A percentile compares a stretch with the other conserved stretches of the same genome.
Evolutionary conservation across 2,113 vertebrate genomes (phyloP).

Genomic region (Otis tarda): DNA sequence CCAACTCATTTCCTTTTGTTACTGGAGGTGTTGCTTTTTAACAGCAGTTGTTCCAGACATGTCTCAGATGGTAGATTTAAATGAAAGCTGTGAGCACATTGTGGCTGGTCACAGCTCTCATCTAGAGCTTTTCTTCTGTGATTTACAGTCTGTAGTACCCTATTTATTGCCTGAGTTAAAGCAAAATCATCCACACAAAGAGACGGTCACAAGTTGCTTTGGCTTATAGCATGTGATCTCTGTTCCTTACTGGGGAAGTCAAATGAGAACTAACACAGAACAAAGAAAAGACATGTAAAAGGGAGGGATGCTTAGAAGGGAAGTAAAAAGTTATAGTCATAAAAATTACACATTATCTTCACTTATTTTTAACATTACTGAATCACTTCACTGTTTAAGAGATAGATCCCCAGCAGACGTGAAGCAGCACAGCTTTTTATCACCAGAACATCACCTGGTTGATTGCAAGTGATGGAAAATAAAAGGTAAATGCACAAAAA

Average conservation of each 20-base stretch:
- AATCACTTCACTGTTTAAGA: neutral
- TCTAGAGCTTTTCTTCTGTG: neutral
- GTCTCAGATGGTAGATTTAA: neutral
- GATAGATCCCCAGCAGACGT: neutral
- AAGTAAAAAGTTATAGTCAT: neutral
- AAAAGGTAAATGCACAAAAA: neutral
- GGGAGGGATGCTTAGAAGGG: neutral
- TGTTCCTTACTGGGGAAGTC: neutral
- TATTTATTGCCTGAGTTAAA: neutral
- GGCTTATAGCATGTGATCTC: neutral
- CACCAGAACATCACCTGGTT: neutral
- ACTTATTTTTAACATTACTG: neutral
- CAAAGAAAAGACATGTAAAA: neutral
- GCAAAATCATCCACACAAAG: neutral
- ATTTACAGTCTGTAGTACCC: neutral
- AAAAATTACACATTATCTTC: neutral
- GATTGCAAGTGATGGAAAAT: neutral
- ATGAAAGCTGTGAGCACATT: neutral
- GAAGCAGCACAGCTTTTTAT: neutral
- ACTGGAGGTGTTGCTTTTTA: constrained; percentile 28
- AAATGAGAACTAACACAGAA: neutral
- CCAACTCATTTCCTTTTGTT: neutral
- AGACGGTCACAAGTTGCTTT: neutral
- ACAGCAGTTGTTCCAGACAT: neutral
- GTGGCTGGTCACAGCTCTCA: neutral